Percentiles rank a stretch among this genome's conserved stretches.
Conservation (phyloP, 2,888 invertebrate genomes). For the Cerastoderma edule region DNA sequence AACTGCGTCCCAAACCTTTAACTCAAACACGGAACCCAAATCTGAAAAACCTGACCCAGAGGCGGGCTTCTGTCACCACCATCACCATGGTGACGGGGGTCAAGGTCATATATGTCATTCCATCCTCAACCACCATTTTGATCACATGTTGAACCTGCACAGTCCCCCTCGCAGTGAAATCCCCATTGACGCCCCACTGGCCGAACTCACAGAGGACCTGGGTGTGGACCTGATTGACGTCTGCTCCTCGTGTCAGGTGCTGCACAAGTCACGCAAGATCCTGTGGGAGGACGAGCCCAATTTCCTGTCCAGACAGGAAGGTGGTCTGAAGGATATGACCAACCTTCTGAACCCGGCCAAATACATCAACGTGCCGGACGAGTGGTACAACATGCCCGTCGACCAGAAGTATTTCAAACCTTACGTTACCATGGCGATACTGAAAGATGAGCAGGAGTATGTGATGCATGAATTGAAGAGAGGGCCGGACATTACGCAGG, state of each 20-base stretch:
- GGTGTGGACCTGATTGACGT: constrained; percentile 51
- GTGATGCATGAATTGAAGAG: constrained; percentile 75
- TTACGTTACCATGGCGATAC: constrained; percentile 74
- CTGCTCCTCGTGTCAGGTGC: constrained; percentile 63
- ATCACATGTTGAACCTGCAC: constrained; percentile 56
- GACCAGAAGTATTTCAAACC: constrained; percentile 76
- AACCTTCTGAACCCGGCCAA: constrained; percentile 70
- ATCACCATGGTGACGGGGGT: constrained; percentile 31
- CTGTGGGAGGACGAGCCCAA: constrained; percentile 74
- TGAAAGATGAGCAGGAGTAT: constrained; percentile 77
- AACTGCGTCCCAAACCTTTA: background rate
- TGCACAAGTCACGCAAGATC: constrained; percentile 70
- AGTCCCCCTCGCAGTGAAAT: constrained; percentile 42
- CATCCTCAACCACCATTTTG: constrained; percentile 56
- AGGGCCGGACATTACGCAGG: constrained; percentile 77
- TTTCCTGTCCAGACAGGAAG: constrained; percentile 46
- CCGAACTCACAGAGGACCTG: constrained; percentile 43
- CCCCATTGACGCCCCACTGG: constrained; percentile 21
- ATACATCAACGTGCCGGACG: constrained; percentile 76
- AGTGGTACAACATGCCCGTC: constrained; percentile 78
- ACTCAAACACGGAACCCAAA: background rate
- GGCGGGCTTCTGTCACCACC: constrained; percentile 20
- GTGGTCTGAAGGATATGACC: constrained; percentile 58
- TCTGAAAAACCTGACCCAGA: constrained; percentile 11
- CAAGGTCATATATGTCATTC: constrained; percentile 53